Percentiles rank a stretch among this genome's conserved stretches.
These are phyloP conservation scores for Stenodera caucasica DNA, from an alignment of 2,888 invertebrate species.

Conservation along the genomic window DNA sequence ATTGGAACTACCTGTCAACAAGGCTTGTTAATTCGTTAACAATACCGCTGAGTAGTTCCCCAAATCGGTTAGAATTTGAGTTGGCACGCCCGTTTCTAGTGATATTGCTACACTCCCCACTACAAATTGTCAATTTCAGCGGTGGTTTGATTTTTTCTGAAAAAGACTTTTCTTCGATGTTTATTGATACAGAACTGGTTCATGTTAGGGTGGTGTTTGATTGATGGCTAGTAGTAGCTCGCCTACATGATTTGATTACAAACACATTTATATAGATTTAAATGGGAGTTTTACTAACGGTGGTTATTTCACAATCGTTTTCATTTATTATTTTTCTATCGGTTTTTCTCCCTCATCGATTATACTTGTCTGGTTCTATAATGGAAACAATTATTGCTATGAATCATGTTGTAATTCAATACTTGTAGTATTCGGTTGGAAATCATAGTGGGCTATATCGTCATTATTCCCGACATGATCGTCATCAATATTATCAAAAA, in stretches of 20 bases:
- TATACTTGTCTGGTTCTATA: not conserved
- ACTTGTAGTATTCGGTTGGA: not conserved
- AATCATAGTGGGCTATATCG: not conserved
- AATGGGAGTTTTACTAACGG: not conserved
- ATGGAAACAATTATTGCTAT: not conserved
- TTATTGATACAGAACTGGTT: not conserved
- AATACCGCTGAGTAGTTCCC: too few relatives aligned
- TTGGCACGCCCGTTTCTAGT: too few relatives aligned
- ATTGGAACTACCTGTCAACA: not conserved
- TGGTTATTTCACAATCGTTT: not conserved
- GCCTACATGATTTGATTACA: not conserved
- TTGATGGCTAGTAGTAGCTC: not conserved
- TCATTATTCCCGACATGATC: not conserved
- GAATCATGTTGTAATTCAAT: not conserved
- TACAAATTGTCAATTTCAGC: too few relatives aligned
- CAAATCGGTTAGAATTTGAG: too few relatives aligned
- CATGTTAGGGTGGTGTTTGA: slow-evolving; percentile 1
- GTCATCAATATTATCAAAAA: slow-evolving; percentile 2
- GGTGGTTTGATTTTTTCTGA: too few relatives aligned
- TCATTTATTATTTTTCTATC: not conserved
- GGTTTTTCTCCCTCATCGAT: not conserved
- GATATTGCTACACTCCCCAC: too few relatives aligned
- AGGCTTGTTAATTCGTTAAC: too few relatives aligned
- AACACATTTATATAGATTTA: not conserved
- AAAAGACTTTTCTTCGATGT: not conserved